Base-by-base conservation (phyloP, 2,113 vertebrate species). In the Arenaria interpres region DNA sequence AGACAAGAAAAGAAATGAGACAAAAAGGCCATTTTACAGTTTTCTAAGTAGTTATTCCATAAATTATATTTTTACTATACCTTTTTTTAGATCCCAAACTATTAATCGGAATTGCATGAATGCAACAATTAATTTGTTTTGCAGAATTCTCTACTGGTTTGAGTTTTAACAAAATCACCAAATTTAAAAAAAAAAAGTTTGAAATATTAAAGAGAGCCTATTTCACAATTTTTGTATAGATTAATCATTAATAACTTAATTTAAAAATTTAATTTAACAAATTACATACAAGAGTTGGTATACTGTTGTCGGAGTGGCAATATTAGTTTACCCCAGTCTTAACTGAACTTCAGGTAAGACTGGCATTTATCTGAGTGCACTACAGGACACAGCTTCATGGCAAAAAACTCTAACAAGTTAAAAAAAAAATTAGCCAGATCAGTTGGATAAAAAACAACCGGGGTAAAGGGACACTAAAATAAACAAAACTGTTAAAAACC, bases 41-140 rank as follows among this genome's bases (percentile, higher is more conserved):
- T 62, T 56, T 84, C 7, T 14, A n/a, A 69, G 12, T 35, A 68
- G 48, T 59, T 30, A 24, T 13, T 59, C 28, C 45, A 37, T 8
- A 71, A 51, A 12, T 5, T 30, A 4, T 5, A 30, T 19, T 14
- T 45, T 41, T 25, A 3, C 50, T 22, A 12, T 2, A 37, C 10
- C 35, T 32, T 50, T 69, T 66, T 74, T 67, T 9, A 27, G 10
- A 67, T 80, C 13, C 7, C 24, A 62, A 64, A 9, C 25, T 28
- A 35, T 33, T n/a, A 35, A 73, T 0, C 33, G 37, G 13, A 76
- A 62, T n/a, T 45, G 7, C 17, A 60, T 0, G 1, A 69, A 45
- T 3, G 7, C n/a, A 73, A 14, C 14, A 57, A 67, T 16, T 30
- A 8, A 50, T 48, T 56, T 30, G 7, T 68, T 68, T 69, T 50